phyloP scores from a whole-genome alignment of 2,113 vertebrate genomes.

The Chloebia gouldiae region DNA sequence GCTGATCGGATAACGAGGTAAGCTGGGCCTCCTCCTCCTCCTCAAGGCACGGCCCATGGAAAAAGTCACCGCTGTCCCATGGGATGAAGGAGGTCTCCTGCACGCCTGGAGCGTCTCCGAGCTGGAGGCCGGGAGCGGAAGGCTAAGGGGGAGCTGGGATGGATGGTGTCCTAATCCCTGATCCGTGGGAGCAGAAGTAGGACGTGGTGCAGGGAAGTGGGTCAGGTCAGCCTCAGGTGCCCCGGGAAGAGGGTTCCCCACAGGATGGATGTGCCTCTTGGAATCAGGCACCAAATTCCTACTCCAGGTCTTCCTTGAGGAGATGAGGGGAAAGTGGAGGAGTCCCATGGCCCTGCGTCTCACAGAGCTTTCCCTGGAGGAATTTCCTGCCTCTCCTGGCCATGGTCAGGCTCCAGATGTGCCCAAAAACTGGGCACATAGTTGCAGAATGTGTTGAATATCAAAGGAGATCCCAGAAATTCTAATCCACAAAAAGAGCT shows the following conservation, averaged over 20 bases:
- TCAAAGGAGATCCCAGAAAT: not conserved
- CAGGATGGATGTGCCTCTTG: not conserved
- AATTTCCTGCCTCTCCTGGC: not conserved
- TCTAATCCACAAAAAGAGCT: not conserved
- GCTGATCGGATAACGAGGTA: slow-evolving; percentile 56
- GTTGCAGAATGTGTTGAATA: not conserved
- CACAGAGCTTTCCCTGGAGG: not conserved
- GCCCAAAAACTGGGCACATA: accelerated
- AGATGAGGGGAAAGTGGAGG: not conserved
- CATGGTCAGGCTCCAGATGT: not conserved
- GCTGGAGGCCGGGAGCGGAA: not conserved
- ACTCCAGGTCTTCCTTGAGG: not conserved
- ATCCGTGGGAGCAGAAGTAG: not conserved
- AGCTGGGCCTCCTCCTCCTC: not conserved
- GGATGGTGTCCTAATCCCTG: not conserved
- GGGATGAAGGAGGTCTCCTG: not conserved
- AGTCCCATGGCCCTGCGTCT: not conserved
- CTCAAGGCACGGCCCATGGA: not conserved
- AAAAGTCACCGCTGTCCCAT: not conserved
- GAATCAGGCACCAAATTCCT: not conserved
- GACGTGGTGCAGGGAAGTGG: not conserved
- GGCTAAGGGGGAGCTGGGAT: not conserved
- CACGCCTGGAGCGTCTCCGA: not conserved
- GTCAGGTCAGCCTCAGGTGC: slow-evolving; percentile 11
- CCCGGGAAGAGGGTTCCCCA: not conserved